Evolutionary conservation across 2,113 vertebrate genomes (phyloP).

Genomic region (Mobula birostris): DNA sequence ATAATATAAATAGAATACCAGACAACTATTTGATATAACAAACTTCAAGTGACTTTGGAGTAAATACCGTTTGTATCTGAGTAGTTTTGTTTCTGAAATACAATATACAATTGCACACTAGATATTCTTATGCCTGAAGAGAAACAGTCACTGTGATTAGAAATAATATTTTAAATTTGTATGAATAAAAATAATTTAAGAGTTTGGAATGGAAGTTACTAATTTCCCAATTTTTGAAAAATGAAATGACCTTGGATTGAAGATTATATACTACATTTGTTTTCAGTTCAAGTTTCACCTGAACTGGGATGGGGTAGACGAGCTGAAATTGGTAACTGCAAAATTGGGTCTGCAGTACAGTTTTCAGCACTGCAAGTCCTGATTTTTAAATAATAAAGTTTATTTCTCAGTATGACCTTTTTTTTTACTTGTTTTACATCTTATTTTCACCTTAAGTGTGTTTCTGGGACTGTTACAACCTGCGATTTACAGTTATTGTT

Average conservation of each 20-base stretch:
- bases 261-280: neutral
- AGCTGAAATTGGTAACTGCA: neutral
- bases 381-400: no score
- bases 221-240: neutral
- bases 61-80: neutral
- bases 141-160: neutral
- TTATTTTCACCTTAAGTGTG: no score
- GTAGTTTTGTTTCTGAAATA: neutral
- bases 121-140: neutral
- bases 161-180: neutral
- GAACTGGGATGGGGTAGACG: neutral
- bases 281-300: neutral
- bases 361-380: no score
- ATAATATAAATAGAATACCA: conserved; percentile 10
- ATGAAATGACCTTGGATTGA: neutral
- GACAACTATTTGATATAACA: conserved; percentile 13
- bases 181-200: neutral
- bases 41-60: neutral
- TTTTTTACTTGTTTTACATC: no score
- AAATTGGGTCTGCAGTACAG: no score
- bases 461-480: no score
- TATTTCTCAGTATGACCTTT: no score
- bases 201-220: neutral
- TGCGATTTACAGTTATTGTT: no score
- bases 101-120: neutral